Evolutionary conservation across 2,888 invertebrate genomes (phyloP).

Genomic region (Macaria notata): DNA sequence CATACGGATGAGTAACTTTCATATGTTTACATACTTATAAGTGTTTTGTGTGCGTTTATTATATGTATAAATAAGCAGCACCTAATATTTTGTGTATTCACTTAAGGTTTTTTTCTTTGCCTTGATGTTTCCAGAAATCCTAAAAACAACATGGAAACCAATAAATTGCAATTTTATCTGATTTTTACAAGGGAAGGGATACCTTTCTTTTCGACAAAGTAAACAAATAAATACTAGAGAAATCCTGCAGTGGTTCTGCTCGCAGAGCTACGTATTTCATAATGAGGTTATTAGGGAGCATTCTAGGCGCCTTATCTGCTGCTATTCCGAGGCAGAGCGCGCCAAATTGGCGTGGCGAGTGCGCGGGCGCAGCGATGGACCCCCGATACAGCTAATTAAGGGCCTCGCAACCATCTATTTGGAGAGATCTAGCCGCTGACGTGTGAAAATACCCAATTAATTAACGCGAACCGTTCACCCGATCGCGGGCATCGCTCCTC

Average conservation of each 20-base stretch:
- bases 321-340: slow-evolving; percentile 68
- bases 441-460: slow-evolving; percentile 83
- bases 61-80: too few species aligned
- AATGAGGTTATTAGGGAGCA: slow-evolving; percentile 80
- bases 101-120: too few species aligned
- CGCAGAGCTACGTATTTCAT: slow-evolving; percentile 69
- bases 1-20: too few species aligned
- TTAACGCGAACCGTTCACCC: slow-evolving; percentile 72
- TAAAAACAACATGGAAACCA: too few species aligned
- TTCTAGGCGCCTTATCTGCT: slow-evolving; percentile 71
- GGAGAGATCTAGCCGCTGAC: slow-evolving; percentile 79
- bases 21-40: too few species aligned
- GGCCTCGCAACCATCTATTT: slow-evolving; percentile 78
- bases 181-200: too few species aligned
- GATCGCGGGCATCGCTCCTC: slow-evolving; percentile 66
- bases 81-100: too few species aligned
- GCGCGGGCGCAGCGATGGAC: slow-evolving; percentile 72
- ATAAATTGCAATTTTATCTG: too few species aligned
- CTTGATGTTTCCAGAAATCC: too few species aligned
- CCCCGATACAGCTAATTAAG: slow-evolving; percentile 79
- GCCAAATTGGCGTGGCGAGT: slow-evolving; percentile 80
- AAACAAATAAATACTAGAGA: slow-evolving; percentile 14
- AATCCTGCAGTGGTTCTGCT: slow-evolving; percentile 59
- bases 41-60: too few species aligned
- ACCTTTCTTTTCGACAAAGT: too few species aligned